A percentile compares a stretch with the other conserved stretches of the same genome.
phyloP scores from a whole-genome alignment of 2,113 vertebrate genomes.

The Kobus ellipsiprymnus region DNA sequence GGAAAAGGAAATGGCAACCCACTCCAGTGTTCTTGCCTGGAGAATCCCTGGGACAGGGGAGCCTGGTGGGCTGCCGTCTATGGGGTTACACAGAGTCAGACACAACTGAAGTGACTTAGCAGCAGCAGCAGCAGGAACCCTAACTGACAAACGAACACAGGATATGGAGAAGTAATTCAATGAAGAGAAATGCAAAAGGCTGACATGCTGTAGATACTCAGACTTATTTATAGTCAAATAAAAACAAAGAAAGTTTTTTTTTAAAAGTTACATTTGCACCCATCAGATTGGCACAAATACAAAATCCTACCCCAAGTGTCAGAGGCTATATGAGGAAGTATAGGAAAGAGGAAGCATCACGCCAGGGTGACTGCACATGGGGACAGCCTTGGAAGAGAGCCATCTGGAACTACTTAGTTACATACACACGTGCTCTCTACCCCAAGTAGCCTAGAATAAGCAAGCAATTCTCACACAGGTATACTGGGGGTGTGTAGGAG shows the following conservation, averaged over 20 bases:
- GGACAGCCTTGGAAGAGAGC: not conserved
- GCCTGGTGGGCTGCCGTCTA: too few relatives aligned
- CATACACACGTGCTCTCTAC: not conserved
- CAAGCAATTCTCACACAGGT: not conserved
- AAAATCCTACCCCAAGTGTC: not conserved
- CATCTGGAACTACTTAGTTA: not conserved
- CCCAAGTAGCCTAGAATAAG: not conserved
- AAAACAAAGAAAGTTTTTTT: not conserved
- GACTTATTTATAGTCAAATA: not conserved
- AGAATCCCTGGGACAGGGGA: too few relatives aligned
- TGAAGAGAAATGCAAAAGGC: not conserved
- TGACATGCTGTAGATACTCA: not conserved
- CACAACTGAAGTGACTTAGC: too few relatives aligned
- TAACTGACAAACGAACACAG: not conserved
- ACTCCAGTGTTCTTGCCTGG: too few relatives aligned
- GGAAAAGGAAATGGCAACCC: too few relatives aligned
- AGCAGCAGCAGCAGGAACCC: not conserved
- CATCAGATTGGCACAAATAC: not conserved
- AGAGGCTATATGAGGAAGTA: not conserved
- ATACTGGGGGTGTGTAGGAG: not conserved
- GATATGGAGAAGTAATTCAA: not conserved
- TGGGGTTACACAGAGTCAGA: too few relatives aligned
- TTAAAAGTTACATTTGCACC: not conserved
- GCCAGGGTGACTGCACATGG: not conserved
- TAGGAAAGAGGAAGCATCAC: accelerated